A percentile compares a stretch with the other conserved stretches of the same genome.
These are phyloP conservation scores for Paragorgia papillata DNA, from an alignment of 92 coral and sea anemone species.

Conservation along the genomic window DNA sequence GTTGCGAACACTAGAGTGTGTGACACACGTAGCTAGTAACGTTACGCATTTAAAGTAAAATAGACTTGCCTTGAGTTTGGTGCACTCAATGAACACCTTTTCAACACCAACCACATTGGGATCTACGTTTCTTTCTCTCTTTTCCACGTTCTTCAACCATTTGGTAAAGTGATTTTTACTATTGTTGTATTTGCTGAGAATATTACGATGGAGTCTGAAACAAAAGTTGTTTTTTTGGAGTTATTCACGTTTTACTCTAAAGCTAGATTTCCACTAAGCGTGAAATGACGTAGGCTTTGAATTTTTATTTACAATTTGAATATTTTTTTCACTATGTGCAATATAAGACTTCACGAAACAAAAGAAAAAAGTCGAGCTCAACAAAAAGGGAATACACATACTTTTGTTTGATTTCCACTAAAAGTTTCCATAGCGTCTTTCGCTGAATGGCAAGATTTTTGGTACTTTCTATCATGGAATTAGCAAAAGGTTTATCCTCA, in stretches of 20 bases:
- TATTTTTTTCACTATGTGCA: no score
- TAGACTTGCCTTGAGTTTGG: slow-evolving; percentile 5
- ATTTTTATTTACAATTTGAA: neutral
- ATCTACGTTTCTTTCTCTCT: slow-evolving; percentile 14
- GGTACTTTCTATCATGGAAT: slow-evolving; percentile 1
- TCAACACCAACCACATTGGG: slow-evolving; percentile 1
- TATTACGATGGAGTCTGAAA: slow-evolving; percentile 21
- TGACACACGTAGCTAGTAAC: no score
- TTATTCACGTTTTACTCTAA: no score
- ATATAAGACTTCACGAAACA: no score
- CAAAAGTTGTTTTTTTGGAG: neutral
- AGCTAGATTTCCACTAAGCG: no score
- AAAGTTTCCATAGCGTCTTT: neutral
- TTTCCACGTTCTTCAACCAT: slow-evolving; percentile 31
- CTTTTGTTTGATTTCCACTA: slow-evolving; percentile 7
- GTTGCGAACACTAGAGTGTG: no score
- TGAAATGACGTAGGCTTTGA: no score
- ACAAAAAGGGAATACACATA: no score
- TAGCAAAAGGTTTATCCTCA: slow-evolving; percentile 8
- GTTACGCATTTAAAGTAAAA: no score
- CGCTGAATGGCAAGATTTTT: slow-evolving; percentile 27
- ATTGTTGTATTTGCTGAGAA: slow-evolving; percentile 16
- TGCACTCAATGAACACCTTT: slow-evolving; percentile 20
- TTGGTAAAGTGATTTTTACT: neutral
- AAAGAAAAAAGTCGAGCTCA: no score